A percentile compares a stretch with the other conserved stretches of the same genome.
Evolutionary conservation across 1,140 invertebrate genomes (phyloP).

Genomic region (Aphis gossypii): DNA sequence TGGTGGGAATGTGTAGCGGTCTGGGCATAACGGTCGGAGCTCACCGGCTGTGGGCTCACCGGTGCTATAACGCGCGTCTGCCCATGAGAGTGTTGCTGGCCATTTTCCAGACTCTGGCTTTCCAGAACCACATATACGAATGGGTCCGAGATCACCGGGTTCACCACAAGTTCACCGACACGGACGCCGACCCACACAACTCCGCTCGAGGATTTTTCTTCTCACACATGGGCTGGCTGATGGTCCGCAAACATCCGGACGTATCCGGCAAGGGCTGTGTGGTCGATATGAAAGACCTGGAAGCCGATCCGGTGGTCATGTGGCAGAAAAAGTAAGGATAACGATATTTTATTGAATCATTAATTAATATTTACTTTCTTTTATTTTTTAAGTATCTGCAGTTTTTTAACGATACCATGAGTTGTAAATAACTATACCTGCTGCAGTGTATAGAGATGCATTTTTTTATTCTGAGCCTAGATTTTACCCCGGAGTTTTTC

Average conservation of each 20-base stretch:
- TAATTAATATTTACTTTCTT: background rate
- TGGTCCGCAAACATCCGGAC: slow-evolving; percentile 85
- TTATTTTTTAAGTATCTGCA: background rate
- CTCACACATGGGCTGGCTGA: slow-evolving; percentile 90
- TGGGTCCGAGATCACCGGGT: slow-evolving; percentile 87
- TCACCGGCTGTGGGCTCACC: slow-evolving; percentile 88
- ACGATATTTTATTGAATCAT: background rate
- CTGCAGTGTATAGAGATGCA: too few relatives aligned
- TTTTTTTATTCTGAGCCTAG: background rate
- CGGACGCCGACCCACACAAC: slow-evolving; percentile 90
- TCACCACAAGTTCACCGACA: slow-evolving; percentile 91
- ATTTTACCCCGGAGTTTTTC: background rate
- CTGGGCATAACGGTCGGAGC: slow-evolving; percentile 86
- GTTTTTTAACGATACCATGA: background rate
- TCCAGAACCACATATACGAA: slow-evolving; percentile 78
- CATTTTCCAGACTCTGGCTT: slow-evolving; percentile 79
- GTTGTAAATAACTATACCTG: background rate
- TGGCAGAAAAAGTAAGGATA: slow-evolving; percentile 69
- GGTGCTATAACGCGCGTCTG: slow-evolving; percentile 84
- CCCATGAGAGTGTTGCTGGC: slow-evolving; percentile 79
- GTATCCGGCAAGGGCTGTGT: slow-evolving; percentile 79
- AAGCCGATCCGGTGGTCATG: slow-evolving; percentile 75
- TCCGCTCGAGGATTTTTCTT: slow-evolving; percentile 80
- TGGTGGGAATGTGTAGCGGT: slow-evolving; percentile 63
- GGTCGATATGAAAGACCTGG: slow-evolving; percentile 83